Evolutionary conservation across 2,797 vertebrate genomes (phyloP).

Genomic region (Philypnodon macrostomus): DNA sequence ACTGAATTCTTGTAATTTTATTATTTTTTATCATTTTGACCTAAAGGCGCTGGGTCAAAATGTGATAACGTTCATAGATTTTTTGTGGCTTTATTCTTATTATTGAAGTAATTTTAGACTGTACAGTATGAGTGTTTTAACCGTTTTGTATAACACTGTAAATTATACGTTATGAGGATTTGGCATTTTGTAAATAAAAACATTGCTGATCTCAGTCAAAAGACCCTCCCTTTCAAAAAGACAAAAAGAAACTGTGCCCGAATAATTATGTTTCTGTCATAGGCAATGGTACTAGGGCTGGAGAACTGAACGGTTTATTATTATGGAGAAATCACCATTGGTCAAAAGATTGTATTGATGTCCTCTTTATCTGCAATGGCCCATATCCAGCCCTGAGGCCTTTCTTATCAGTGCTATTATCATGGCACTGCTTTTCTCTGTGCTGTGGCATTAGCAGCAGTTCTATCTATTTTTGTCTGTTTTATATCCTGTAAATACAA

Average conservation of each 20-base stretch:
- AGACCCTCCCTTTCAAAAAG: no score
- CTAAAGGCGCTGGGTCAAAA: background rate
- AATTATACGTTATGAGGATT: slow-evolving; percentile 11
- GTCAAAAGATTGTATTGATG: no score
- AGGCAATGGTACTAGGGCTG: background rate
- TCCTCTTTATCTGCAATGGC: no score
- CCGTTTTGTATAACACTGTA: slow-evolving; percentile 7
- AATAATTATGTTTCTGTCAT: background rate
- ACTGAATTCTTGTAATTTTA: slow-evolving; percentile 9
- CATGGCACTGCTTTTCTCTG: background rate
- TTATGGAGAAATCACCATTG: background rate
- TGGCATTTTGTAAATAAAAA: slow-evolving; percentile 4
- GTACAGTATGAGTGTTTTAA: slow-evolving; percentile 14
- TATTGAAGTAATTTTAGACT: slow-evolving; percentile 9
- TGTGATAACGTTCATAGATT: slow-evolving; percentile 4
- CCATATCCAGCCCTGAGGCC: background rate
- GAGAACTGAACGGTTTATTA: background rate
- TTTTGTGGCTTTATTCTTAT: slow-evolving; percentile 2
- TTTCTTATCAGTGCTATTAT: background rate
- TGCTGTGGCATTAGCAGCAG: slow-evolving; percentile 2
- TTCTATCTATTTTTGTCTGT: slow-evolving; percentile 3
- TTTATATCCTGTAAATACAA: slow-evolving; percentile 27
- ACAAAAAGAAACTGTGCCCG: slow-evolving; percentile 5
- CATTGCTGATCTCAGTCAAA: background rate
- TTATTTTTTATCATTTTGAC: slow-evolving; percentile 8